These are phyloP conservation scores for Cataglyphis livida DNA, from an alignment of 2,888 invertebrate species.

Conservation along the genomic window DNA sequence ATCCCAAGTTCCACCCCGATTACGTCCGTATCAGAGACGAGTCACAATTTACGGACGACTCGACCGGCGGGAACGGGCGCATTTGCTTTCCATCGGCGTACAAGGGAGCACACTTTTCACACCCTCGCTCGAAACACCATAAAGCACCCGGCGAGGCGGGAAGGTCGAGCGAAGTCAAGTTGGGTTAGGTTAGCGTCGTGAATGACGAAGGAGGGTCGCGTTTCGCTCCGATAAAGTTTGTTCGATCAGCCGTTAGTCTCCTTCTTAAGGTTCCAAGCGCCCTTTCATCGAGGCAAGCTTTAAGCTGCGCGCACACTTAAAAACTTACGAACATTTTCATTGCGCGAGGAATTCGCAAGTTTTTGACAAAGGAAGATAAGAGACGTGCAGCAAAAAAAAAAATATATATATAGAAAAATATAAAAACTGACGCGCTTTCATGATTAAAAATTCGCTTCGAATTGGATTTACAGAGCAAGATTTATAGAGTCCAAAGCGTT, in stretches of 20 bases:
- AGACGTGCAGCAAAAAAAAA: not conserved
- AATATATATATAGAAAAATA: not conserved
- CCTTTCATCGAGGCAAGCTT: slow-evolving; percentile 10
- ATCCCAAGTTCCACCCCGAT: slow-evolving; percentile 39
- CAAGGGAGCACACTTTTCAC: slow-evolving; percentile 45
- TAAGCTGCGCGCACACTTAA: slow-evolving; percentile 23
- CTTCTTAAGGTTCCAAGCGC: slow-evolving; percentile 62
- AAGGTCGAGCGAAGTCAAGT: slow-evolving; percentile 73
- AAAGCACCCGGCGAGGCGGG: slow-evolving; percentile 49
- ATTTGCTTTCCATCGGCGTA: slow-evolving; percentile 53
- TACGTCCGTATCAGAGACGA: slow-evolving; percentile 49
- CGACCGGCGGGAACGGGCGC: slow-evolving; percentile 15
- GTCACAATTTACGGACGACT: slow-evolving; percentile 38
- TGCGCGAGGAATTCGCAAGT: not conserved
- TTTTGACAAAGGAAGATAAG: not conserved
- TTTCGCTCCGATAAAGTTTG: slow-evolving; percentile 80
- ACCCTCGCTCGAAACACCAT: slow-evolving; percentile 56
- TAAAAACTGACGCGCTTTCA: not conserved
- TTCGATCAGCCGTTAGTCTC: slow-evolving; percentile 79
- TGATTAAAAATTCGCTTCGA: not conserved
- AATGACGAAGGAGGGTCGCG: slow-evolving; percentile 72
- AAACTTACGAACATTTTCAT: not conserved
- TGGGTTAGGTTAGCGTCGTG: slow-evolving; percentile 79
- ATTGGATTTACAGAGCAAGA: not conserved
- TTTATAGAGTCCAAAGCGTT: not conserved